Evolutionary conservation across 2,113 vertebrate genomes (phyloP), one percentile per base, ranked within the genome.

Genomic region (Odocoileus hemionus): DNA sequence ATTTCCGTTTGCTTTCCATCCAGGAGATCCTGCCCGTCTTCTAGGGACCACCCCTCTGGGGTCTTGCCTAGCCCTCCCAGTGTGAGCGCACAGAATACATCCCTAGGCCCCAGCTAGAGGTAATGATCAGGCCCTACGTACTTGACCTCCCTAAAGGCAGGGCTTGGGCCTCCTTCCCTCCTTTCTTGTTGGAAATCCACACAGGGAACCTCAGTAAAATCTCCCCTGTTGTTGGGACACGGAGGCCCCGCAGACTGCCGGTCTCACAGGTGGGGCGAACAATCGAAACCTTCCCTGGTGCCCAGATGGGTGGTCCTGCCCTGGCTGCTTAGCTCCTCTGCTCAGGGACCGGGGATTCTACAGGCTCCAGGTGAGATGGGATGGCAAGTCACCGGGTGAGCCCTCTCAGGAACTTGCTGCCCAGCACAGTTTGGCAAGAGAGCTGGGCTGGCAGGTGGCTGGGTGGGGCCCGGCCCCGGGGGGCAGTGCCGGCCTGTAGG

Each of bases 401-500:
- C 83, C 30, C 23, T 87, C 94, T 89, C 26, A 50, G 67, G 43
- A 74, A n/a, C 86, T 91, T 94, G 39, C 95, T 90, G 78, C 67
- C 95, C 83, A 74, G 78, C 30, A 83, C 5, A 26, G 33, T 95
- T 96, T 86, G 91, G 79, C 91, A 91, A 74, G 84, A 97, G 58
- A 61, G 43, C 95, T 91, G 57, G 74, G 14, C 89, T 91, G 84
- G 83, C 54, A 61, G 70, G 92, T 92, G 55, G 89, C 64, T 58
- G 78, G 60, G 82, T 92, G n/a, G 67, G 84, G 23, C 47, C 67
- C 17, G 55, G 47, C 50, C 93, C 45, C n/a, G 9, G 23, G 50
- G 92, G 85, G 36, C 80, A 94, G 26, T 55, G 54, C 97, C 91
- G 60, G 89, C 96, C 95, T 94, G 52, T 94, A 76, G 97, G 98